Conservation (phyloP, 2,113 vertebrate species). For the Pseudolaguvia tuberculata region DNA sequence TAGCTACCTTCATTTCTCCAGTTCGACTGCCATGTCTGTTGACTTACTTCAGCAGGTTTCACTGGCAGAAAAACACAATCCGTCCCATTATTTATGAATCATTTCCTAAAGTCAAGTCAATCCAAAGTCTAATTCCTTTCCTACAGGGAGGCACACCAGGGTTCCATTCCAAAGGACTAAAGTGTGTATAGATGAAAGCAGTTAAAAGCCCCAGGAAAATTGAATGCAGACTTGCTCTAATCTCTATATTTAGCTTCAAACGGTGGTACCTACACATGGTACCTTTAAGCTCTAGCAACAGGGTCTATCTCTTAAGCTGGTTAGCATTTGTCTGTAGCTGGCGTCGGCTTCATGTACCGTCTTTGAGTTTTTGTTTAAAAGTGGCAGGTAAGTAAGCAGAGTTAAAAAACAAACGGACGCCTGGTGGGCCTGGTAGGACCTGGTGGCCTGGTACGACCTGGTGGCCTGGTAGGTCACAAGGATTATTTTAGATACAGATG, state of each 20-base stretch:
- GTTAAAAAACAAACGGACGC: background rate
- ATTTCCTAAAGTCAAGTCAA: background rate
- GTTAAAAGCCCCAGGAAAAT: background rate
- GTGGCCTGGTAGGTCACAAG: no score
- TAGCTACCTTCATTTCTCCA: background rate
- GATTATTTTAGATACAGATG: no score
- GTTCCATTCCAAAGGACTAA: background rate
- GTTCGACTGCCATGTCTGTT: background rate
- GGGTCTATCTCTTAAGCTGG: no score
- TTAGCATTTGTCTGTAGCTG: no score
- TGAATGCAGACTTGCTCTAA: background rate
- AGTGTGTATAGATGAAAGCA: background rate
- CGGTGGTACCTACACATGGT: background rate
- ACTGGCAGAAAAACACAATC: no score
- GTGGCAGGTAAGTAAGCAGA: background rate
- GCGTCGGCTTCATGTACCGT: background rate
- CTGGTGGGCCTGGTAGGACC: background rate
- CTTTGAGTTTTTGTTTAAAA: background rate
- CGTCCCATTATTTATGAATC: background rate
- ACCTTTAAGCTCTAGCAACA: no score
- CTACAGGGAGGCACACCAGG: background rate
- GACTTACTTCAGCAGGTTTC: background rate
- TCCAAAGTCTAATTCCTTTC: background rate
- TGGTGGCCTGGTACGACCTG: no score
- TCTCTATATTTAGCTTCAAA: background rate